Conservation (phyloP, 1,140 invertebrate species). For the Brachionus koreanus region DNA sequence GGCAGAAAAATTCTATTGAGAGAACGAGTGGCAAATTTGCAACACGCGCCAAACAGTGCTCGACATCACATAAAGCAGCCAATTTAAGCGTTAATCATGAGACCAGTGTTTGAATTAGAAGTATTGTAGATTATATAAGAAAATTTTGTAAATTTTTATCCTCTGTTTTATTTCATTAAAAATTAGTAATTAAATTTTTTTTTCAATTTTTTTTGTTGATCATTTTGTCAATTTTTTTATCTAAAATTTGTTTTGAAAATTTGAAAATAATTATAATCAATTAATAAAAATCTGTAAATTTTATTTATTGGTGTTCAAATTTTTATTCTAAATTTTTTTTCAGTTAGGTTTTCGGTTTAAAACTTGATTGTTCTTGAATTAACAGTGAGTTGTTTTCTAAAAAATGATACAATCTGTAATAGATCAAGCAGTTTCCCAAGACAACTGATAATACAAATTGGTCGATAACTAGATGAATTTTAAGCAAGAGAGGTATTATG, state of each 20-base stretch:
- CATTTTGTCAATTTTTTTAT: neutral
- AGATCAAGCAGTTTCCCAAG: no score
- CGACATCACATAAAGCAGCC: neutral
- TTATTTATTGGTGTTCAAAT: no score
- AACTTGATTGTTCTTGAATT: no score
- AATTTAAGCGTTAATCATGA: constrained; percentile 20
- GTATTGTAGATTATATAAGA: neutral
- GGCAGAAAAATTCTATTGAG: constrained; percentile 6
- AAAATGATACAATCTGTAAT: no score
- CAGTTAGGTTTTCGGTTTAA: no score
- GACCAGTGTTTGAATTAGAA: constrained; percentile 15
- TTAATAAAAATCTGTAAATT: no score
- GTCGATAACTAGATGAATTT: no score
- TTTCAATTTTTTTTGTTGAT: neutral
- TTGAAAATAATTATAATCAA: neutral
- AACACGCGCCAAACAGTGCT: neutral
- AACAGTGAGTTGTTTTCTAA: no score
- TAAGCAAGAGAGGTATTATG: no score
- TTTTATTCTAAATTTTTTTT: no score
- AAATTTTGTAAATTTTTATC: constrained; percentile 11
- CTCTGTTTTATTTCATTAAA: neutral
- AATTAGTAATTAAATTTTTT: neutral
- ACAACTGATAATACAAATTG: no score
- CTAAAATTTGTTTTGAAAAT: neutral
- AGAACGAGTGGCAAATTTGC: neutral